Evolutionary conservation across 2,113 vertebrate genomes (phyloP).

Genomic region (Mystacornis crossleyi): DNA sequence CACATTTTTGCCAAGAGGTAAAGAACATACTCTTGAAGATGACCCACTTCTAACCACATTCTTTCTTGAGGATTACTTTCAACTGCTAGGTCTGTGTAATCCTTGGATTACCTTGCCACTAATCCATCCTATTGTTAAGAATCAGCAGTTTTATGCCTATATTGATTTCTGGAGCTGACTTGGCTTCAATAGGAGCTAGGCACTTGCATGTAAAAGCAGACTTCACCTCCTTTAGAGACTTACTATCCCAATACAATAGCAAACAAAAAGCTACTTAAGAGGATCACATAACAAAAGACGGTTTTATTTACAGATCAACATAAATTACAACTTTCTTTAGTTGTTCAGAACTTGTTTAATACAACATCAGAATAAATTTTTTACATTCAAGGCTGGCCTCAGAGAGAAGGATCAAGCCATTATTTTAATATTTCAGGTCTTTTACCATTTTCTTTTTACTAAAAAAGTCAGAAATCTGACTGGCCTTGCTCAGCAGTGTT

Average conservation of each 20-base stretch:
- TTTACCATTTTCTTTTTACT: neutral
- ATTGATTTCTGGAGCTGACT: neutral
- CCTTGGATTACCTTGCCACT: slow-evolving; percentile 6
- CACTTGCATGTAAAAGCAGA: neutral
- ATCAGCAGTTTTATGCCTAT: slow-evolving; percentile 10
- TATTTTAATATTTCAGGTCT: neutral
- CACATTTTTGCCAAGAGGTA: neutral
- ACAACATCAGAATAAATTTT: neutral
- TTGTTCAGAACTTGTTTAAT: neutral
- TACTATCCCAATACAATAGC: neutral
- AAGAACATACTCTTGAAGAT: neutral
- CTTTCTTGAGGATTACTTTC: neutral
- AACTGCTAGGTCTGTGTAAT: neutral
- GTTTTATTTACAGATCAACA: neutral
- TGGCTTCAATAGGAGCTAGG: neutral
- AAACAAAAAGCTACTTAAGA: neutral
- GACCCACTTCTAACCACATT: neutral
- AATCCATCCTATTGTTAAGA: slow-evolving; percentile 1
- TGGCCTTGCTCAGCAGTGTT: neutral
- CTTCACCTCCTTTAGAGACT: neutral
- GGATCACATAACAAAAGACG: neutral
- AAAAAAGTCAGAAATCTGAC: neutral
- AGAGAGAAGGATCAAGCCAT: neutral
- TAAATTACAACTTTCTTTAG: neutral
- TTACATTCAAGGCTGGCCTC: neutral